phyloP scores from a whole-genome alignment of 2,888 invertebrate genomes.

The Lysandra coridon region DNA sequence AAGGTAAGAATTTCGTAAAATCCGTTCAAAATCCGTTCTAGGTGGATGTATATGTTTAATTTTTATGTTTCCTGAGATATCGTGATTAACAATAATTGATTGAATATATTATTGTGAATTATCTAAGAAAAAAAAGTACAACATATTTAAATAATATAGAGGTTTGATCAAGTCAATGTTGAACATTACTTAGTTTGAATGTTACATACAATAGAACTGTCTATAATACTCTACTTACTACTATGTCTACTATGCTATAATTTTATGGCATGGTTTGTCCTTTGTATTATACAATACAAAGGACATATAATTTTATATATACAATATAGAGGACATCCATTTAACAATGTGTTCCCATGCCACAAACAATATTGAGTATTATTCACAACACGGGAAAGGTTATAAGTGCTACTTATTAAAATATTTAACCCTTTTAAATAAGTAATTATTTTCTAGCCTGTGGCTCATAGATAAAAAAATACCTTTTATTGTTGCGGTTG shows the following conservation, averaged over 20 bases:
- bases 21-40: no score
- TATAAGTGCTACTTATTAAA: not conserved
- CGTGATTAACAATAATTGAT: no score
- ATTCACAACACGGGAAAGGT: not conserved
- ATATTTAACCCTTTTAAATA: not conserved
- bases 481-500: slow-evolving; percentile 70
- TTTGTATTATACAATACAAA: slow-evolving; percentile 3
- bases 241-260: not conserved
- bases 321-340: not conserved
- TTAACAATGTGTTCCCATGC: not conserved
- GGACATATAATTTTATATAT: not conserved
- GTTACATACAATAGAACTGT: no score
- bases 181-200: not conserved
- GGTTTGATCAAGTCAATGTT: not conserved
- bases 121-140: no score
- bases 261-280: not conserved
- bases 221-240: not conserved
- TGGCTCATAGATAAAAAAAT: slow-evolving; percentile 44
- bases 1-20: no score
- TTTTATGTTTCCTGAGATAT: no score
- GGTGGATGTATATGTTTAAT: no score
- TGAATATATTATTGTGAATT: no score
- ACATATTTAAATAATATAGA: no score
- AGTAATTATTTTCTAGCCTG: not conserved
- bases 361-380: not conserved